These are phyloP conservation scores for Clivina fossor DNA, from an alignment of 2,888 invertebrate species.

Conservation along the genomic window DNA sequence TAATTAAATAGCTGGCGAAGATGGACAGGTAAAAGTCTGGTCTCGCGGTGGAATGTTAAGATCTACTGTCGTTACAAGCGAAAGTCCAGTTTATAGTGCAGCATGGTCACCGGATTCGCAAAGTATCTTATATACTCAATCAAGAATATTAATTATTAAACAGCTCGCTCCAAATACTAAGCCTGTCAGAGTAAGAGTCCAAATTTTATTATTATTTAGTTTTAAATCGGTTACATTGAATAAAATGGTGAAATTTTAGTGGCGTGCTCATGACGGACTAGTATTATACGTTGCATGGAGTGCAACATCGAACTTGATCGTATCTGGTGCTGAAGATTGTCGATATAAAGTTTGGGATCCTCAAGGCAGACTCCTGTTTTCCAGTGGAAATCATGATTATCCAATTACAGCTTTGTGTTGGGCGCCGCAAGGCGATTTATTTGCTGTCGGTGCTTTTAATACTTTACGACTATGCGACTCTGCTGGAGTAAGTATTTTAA, in stretches of 20 bases:
- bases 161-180: slow-evolving; percentile 75
- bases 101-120: slow-evolving; percentile 79
- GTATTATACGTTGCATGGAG: slow-evolving; percentile 95
- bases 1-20: slow-evolving; percentile 81
- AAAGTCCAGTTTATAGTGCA: slow-evolving; percentile 79
- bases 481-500: slow-evolving; percentile 81
- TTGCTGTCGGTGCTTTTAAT: slow-evolving; percentile 92
- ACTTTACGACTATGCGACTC: slow-evolving; percentile 89
- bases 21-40: slow-evolving; percentile 96
- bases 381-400: slow-evolving; percentile 82
- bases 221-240: background rate
- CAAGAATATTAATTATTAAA: slow-evolving; percentile 67
- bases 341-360: slow-evolving; percentile 84
- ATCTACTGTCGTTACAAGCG: slow-evolving; percentile 81
- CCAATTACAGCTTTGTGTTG: slow-evolving; percentile 90
- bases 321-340: slow-evolving; percentile 97
- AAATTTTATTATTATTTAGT: slow-evolving; percentile 6
- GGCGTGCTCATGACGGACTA: slow-evolving; percentile 95
- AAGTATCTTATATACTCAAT: slow-evolving; percentile 70
- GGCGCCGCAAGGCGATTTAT: slow-evolving; percentile 88
- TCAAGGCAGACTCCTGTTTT: slow-evolving; percentile 84
- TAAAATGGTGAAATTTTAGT: slow-evolving; percentile 58
- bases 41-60: slow-evolving; percentile 92
- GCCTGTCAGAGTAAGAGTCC: slow-evolving; percentile 62
- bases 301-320: slow-evolving; percentile 83